Percentiles rank a stretch among this genome's conserved stretches.
Evolutionary conservation across 2,888 invertebrate species (phyloP).

Genomic region (Brenthis ino): DNA sequence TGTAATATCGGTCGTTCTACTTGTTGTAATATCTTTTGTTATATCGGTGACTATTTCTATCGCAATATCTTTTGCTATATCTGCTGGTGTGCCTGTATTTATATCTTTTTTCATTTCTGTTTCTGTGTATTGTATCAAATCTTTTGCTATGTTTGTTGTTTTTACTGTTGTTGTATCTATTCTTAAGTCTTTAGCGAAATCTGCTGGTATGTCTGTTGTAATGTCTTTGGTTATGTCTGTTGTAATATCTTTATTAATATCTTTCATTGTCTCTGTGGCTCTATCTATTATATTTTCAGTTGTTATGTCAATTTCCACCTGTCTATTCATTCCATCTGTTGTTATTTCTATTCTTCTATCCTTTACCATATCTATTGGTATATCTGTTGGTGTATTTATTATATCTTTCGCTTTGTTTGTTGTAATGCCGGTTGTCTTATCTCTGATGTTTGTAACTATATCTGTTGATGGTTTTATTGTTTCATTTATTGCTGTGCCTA

Average conservation of each 20-base stretch:
- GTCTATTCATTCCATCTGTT: not conserved
- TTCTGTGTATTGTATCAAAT: not conserved
- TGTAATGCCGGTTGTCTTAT: not conserved
- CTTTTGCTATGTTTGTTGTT: not conserved
- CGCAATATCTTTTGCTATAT: not conserved
- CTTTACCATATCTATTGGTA: not conserved
- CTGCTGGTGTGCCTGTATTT: not conserved
- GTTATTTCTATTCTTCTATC: not conserved
- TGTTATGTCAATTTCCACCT: not conserved
- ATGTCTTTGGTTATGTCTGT: not conserved
- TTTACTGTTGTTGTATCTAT: not conserved
- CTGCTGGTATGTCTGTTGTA: not conserved
- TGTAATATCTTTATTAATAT: not conserved
- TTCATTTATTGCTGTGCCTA: not conserved
- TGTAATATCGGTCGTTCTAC: not conserved
- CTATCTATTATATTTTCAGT: not conserved
- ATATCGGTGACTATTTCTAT: not conserved
- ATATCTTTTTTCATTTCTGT: not conserved
- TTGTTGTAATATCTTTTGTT: not conserved
- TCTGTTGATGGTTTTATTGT: not conserved
- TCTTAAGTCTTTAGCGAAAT: not conserved
- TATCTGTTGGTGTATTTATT: not conserved
- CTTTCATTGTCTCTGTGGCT: no score
- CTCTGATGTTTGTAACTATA: no score
- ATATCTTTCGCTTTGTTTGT: not conserved